Base-by-base conservation (phyloP, 1,140 invertebrate genomes). In the Solenopsis fugax region DNA sequence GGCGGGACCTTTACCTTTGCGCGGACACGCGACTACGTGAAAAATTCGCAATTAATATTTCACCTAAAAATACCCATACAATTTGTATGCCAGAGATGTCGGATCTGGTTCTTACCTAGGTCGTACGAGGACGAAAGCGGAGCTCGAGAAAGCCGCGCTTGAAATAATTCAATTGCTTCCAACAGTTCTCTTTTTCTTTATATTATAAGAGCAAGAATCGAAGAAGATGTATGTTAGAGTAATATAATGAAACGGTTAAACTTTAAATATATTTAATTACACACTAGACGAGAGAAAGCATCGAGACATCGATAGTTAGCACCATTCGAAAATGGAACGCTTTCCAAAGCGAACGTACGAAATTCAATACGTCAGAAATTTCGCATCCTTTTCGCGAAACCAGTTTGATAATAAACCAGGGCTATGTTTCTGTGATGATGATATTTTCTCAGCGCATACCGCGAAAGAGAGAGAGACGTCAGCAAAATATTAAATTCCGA, bases 1-100 rank as follows among this genome's bases (percentile, higher is more conserved):
- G 21, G 10, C 12, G 65, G 21, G 65, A 50, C 65, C 54, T 45
- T 21, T 45, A 24, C 34, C 72, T 72, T 80, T 88, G 24, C 80
- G 87, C 56, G 54, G 29, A 67, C 24, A 16, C 34, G 16, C 24
- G n/a, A 13, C n/a, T 9, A 50, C 50, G 64, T 16, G 16, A 34
- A 78, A 78, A 78, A 34, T 34, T 18, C 58, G 41, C 58, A 65
- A 50, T 64, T 12, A 69, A 48, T 69, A 16, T 37, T 13, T 18
- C 41, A 9, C 7, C 13, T 24, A 45, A 77, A 48, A 62, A 62
- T 62, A 64, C 6, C 12, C 29, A 24, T 34, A 7, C 18, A 16
- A 77, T 34, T 24, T 29, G 34, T 41, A 56, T n/a, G 18, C 48
- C 9, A 12, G 41, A 4, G 37, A 78, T 13, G 41, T 45, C 41